Base-by-base conservation (phyloP, 2,113 vertebrate species). In the Atractosteus spatula region DNA sequence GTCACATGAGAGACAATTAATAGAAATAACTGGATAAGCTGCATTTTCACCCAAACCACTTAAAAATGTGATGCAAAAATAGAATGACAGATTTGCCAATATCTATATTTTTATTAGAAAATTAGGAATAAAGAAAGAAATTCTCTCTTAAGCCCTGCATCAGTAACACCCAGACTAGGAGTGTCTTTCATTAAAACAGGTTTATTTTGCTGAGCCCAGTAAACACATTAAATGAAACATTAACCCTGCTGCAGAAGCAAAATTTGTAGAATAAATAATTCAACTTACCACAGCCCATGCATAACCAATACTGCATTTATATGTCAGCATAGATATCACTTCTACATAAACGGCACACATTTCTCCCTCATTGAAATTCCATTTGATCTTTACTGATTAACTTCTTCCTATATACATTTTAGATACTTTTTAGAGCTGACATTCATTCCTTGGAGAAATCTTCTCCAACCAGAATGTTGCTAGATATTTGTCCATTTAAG, bases 261-360 rank as follows among this genome's bases (percentile, higher is more conserved):
- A 72, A 3, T 64, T 64, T 16, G 14, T 41, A 63, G 59, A 72
- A 72, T 66, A 66, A 41, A 65, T 72, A 62, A 73, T 45, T 54
- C 8, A 68, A 54, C 61, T 54, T 62, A 65, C 43, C 7, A 68
- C 43, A 61, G 61, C 29, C 3, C 65, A 47, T 54, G 17, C 55
- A 62, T 12, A 68, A 54, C 56, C 65, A 62, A 68, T 29, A 66
- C 3, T 51, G 55, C 42, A 62, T 45, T 17, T 67, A 59, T 16
- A 59, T 3, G 55, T 45, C 65, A 73, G 17, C 4, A 16, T 10
- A 68, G 63, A 66, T 51, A 66, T 11, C 3, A 51, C 47, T 51
- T 51, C 10, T 51, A 51, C 47, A 14, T 16, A 59, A 8, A n/a
- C 11, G 14, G 57, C 12, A 3, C 3, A 59, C 12, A 44, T 14